phyloP scores from a whole-genome alignment of 2,888 invertebrate species.

The Athalia rosae region DNA sequence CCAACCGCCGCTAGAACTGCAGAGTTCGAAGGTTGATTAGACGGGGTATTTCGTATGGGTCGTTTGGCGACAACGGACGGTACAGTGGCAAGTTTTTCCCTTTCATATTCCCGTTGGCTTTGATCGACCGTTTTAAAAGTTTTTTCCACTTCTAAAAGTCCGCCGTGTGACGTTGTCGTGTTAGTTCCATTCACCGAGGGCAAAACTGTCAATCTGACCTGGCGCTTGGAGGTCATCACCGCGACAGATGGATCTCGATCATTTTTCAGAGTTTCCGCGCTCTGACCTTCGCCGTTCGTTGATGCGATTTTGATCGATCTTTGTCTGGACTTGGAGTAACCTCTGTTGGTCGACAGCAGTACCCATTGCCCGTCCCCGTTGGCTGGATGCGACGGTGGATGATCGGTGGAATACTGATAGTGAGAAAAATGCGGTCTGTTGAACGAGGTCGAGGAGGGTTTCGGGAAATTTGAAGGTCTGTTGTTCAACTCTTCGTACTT shows the following conservation, averaged over 20 bases:
- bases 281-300: conserved; percentile 56
- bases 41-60: conserved; percentile 67
- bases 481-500: conserved; percentile 57
- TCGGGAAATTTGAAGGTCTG: conserved; percentile 53
- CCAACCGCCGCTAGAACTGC: conserved; percentile 84
- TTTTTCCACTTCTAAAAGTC: conserved; percentile 84
- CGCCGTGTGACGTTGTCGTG: conserved; percentile 81
- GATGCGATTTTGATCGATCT: conserved; percentile 71
- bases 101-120: conserved; percentile 73
- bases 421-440: conserved; percentile 73
- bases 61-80: conserved; percentile 58
- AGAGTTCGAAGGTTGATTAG: conserved; percentile 76
- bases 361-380: conserved; percentile 87
- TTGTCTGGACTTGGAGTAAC: conserved; percentile 76
- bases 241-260: conserved; percentile 56
- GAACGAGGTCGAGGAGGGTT: conserved; percentile 38
- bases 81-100: conserved; percentile 68
- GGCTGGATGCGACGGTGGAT: conserved; percentile 78
- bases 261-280: conserved; percentile 48
- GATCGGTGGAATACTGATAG: conserved; percentile 71
- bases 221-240: conserved; percentile 70
- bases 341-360: conserved; percentile 85
- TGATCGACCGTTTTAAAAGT: conserved; percentile 84
- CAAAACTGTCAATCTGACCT: conserved; percentile 82
- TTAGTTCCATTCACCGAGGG: conserved; percentile 80